These are phyloP conservation scores for Botia kubotai DNA, from an alignment of 2,797 vertebrate species.

Conservation along the genomic window DNA sequence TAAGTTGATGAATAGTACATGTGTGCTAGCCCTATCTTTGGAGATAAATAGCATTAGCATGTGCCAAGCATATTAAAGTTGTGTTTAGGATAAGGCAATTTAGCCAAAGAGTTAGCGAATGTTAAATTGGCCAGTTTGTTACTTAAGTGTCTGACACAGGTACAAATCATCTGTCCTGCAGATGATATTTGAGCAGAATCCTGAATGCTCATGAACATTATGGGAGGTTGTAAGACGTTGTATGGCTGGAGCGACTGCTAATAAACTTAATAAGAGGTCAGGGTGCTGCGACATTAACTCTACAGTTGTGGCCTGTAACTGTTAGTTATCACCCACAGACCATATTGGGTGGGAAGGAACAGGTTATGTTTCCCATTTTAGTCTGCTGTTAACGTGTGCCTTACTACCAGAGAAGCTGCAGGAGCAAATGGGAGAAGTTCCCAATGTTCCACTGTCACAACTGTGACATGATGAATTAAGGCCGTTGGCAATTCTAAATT, in stretches of 20 bases:
- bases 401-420: slow-evolving; percentile 14
- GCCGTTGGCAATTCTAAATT: not conserved
- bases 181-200: slow-evolving; percentile 29
- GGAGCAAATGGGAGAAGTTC: slow-evolving; percentile 16
- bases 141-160: not conserved
- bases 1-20: slow-evolving; percentile 43
- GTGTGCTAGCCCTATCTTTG: slow-evolving; percentile 39
- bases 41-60: slow-evolving; percentile 50
- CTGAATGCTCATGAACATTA: slow-evolving; percentile 19
- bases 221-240: slow-evolving; percentile 27
- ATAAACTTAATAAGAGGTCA: slow-evolving; percentile 40
- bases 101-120: slow-evolving; percentile 19
- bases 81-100: slow-evolving; percentile 33
- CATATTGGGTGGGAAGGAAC: slow-evolving; percentile 12
- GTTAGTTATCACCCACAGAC: slow-evolving; percentile 28
- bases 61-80: slow-evolving; percentile 44
- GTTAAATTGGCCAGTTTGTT: slow-evolving; percentile 22
- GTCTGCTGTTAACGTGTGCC: slow-evolving; percentile 24
- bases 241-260: not conserved
- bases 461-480: not conserved
- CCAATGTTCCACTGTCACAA: not conserved
- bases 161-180: slow-evolving; percentile 49
- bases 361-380: slow-evolving; percentile 32
- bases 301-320: not conserved
- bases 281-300: slow-evolving; percentile 27